A percentile compares a stretch with the other conserved stretches of the same genome.
These are phyloP conservation scores for Tragelaphus strepsiceros DNA, from an alignment of 2,113 vertebrate genomes.

Conservation along the genomic window DNA sequence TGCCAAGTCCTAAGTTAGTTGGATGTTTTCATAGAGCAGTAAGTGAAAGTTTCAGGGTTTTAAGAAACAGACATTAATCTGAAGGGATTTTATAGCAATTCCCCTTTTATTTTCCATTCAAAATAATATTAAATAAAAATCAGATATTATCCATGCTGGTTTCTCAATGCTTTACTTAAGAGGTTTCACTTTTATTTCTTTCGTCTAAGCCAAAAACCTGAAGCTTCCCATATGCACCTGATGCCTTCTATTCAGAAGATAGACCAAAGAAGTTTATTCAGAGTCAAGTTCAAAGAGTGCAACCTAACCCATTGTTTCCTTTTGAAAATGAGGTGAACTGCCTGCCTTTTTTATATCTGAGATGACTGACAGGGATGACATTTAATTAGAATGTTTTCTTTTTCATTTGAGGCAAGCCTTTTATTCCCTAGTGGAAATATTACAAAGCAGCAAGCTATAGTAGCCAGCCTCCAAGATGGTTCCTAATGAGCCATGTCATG, in stretches of 20 bases:
- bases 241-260: background rate
- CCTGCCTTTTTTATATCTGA: background rate
- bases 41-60: background rate
- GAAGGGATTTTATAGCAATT: background rate
- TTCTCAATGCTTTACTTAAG: background rate
- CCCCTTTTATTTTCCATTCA: background rate
- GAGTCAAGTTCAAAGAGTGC: slow-evolving; percentile 8
- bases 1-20: background rate
- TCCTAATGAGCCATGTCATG: background rate
- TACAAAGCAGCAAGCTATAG: background rate
- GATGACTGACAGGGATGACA: background rate
- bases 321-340: background rate
- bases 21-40: slow-evolving; percentile 1
- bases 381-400: slow-evolving; percentile 43
- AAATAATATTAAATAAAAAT: slow-evolving; percentile 38
- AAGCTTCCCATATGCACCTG: background rate
- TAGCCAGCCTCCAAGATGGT: background rate
- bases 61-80: slow-evolving; percentile 11
- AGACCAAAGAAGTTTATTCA: background rate
- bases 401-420: background rate
- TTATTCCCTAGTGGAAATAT: background rate
- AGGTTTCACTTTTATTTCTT: slow-evolving; percentile 13
- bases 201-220: background rate
- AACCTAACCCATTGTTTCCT: background rate
- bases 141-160: background rate